These are phyloP conservation scores for Coenonympha glycerion DNA, from an alignment of 2,888 invertebrate species.

Conservation along the genomic window DNA sequence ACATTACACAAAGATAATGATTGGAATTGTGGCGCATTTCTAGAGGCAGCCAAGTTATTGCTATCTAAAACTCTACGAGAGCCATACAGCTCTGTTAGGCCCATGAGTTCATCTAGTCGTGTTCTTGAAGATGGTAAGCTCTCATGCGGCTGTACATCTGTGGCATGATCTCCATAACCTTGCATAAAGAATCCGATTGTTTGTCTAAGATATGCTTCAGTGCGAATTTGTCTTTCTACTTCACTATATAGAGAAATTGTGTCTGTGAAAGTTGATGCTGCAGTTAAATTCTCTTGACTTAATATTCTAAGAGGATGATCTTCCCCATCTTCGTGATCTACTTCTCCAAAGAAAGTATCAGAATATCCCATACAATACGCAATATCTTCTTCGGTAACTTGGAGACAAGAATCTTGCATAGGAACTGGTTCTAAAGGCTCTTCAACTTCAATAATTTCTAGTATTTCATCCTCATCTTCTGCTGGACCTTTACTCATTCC, in stretches of 20 bases:
- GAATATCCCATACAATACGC: slow-evolving; percentile 86
- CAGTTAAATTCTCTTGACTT: slow-evolving; percentile 93
- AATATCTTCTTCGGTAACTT: slow-evolving; percentile 95
- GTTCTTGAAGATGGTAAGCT: slow-evolving; percentile 64
- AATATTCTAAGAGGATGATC: slow-evolving; percentile 92
- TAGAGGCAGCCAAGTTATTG: slow-evolving; percentile 70
- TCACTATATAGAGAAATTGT: slow-evolving; percentile 80
- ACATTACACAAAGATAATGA: slow-evolving; percentile 83
- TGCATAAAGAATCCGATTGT: slow-evolving; percentile 74
- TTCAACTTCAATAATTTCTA: slow-evolving; percentile 87
- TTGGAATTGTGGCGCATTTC: slow-evolving; percentile 80
- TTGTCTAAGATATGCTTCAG: slow-evolving; percentile 76
- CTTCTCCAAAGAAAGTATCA: slow-evolving; percentile 82
- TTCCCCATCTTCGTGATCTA: slow-evolving; percentile 81
- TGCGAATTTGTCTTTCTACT: slow-evolving; percentile 79
- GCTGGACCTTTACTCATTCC: slow-evolving; percentile 66
- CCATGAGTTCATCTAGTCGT: slow-evolving; percentile 87
- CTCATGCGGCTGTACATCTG: slow-evolving; percentile 66
- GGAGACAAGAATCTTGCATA: slow-evolving; percentile 89
- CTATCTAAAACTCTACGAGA: slow-evolving; percentile 85
- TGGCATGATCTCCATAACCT: slow-evolving; percentile 59
- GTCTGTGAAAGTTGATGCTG: slow-evolving; percentile 92
- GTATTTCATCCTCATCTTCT: slow-evolving; percentile 80
- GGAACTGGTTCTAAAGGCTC: slow-evolving; percentile 89
- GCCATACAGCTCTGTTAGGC: slow-evolving; percentile 87